Percentiles rank a stretch among this genome's conserved stretches.
Evolutionary conservation across 2,113 vertebrate genomes (phyloP).

Genomic region (Hippoglossus stenolepis): DNA sequence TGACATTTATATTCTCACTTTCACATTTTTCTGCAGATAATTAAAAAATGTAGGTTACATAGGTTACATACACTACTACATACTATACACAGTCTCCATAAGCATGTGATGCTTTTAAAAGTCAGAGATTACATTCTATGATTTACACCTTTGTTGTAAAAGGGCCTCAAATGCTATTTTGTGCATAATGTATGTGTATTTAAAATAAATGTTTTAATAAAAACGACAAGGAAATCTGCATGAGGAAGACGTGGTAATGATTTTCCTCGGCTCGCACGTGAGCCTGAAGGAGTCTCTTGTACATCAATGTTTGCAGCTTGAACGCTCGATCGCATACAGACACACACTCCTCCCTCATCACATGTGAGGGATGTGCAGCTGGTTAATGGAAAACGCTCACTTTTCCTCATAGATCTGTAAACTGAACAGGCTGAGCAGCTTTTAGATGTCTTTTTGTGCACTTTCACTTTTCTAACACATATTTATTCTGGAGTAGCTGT

Average conservation of each 20-base stretch:
- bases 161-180: constrained; percentile 2
- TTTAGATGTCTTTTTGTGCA: no score
- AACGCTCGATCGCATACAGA: neutral
- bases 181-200: neutral
- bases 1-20: neutral
- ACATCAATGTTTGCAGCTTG: neutral
- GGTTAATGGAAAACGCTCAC: neutral
- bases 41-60: neutral
- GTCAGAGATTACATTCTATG: neutral
- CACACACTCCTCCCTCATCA: neutral
- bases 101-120: constrained; percentile 3
- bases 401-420: neutral
- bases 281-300: neutral
- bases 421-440: neutral
- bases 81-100: neutral
- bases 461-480: no score
- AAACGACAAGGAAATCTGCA: constrained; percentile 1
- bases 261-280: neutral
- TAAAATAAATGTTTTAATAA: constrained; percentile 35
- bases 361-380: neutral
- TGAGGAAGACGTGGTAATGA: neutral
- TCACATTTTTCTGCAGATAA: neutral
- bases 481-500: neutral
- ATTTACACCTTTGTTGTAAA: constrained; percentile 39
- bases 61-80: neutral